These are phyloP conservation scores for Harpagifer antarcticus DNA, from an alignment of 2,797 vertebrate species.

Conservation along the genomic window DNA sequence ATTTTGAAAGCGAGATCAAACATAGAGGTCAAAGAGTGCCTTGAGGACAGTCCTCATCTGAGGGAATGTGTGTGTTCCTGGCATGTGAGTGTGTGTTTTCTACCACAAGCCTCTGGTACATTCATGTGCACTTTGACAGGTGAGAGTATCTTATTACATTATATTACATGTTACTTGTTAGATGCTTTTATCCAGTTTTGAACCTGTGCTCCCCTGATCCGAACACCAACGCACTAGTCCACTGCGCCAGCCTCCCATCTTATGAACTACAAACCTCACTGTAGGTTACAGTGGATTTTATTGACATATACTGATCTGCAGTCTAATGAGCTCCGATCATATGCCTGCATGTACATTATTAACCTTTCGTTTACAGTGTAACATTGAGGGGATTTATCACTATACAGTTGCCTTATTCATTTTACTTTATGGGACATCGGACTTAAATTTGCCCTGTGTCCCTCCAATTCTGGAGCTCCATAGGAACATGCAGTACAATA, in stretches of 20 bases:
- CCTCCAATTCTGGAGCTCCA: constrained; percentile 55
- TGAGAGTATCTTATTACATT: constrained; percentile 24
- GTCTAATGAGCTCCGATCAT: constrained; percentile 48
- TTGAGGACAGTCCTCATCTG: constrained; percentile 64
- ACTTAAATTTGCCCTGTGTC: constrained; percentile 54
- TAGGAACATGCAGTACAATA: constrained; percentile 66
- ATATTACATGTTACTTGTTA: too few species aligned
- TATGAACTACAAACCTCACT: constrained; percentile 39
- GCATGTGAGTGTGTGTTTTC: constrained; percentile 32
- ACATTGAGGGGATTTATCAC: constrained; percentile 61
- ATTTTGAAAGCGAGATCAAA: constrained; percentile 82
- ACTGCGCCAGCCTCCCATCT: not conserved
- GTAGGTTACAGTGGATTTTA: constrained; percentile 43
- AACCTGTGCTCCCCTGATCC: too few species aligned
- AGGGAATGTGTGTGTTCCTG: constrained; percentile 23
- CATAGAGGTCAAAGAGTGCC: constrained; percentile 79
- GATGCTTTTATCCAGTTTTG: too few species aligned
- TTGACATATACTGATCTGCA: constrained; percentile 42
- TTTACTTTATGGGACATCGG: constrained; percentile 58
- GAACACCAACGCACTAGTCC: too few species aligned
- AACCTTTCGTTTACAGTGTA: constrained; percentile 69
- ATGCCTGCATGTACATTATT: constrained; percentile 54
- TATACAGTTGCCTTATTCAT: constrained; percentile 62
- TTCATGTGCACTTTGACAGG: constrained; percentile 45
- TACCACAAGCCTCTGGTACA: constrained; percentile 43